Base-by-base conservation (phyloP, 2,888 invertebrate genomes). In the Pristionchus exspectatus region DNA sequence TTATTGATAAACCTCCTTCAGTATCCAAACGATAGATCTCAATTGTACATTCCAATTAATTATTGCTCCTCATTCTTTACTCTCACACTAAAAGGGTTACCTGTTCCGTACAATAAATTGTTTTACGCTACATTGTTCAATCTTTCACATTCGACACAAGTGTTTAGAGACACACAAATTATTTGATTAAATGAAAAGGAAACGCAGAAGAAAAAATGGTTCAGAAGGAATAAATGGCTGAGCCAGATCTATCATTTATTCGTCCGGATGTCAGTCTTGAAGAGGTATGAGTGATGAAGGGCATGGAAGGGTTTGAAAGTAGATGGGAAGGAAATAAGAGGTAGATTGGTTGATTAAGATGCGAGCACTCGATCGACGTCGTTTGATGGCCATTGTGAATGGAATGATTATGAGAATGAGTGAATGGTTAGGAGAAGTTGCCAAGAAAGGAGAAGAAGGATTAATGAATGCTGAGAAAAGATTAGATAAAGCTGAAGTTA, bases 301-400 rank as follows among this genome's bases (percentile, higher is more conserved):
- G 56, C 1, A 30, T 12, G 2, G 63, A 24, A n/a, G 4, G 30
- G 44, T 44, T 44, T 5, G 30, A 2, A 24, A 86, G 18, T 21
- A 30, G 66, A 86, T 69, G 84, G n/a, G 56, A 54, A 24, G 30
- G 18, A 12, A 50, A 7, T 24, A 63, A 7, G 59, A 24, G 59
- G 50, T 24, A 54, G 30, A 16, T 1, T 50, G 12, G 4, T 16
- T 56, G n/a, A 27, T 85, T 86, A 38, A 92, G 91, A 90, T 92
- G 38, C 74, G 90, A 33, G 89, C 92, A 7, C 56, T 92, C 4
- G 91, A 92, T 81, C 89, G 91, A 18, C 90, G 92, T n/a, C 90
- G 90, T 44, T 74, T 92, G 27, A 91, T 91, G 2, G 92, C 91
- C 10, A 90, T 92, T 38, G 90, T 92, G 89, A 93, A 93, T 87